These are phyloP conservation scores for Tupiocoris notatus DNA, from an alignment of 2,888 invertebrate genomes.

Conservation along the genomic window DNA sequence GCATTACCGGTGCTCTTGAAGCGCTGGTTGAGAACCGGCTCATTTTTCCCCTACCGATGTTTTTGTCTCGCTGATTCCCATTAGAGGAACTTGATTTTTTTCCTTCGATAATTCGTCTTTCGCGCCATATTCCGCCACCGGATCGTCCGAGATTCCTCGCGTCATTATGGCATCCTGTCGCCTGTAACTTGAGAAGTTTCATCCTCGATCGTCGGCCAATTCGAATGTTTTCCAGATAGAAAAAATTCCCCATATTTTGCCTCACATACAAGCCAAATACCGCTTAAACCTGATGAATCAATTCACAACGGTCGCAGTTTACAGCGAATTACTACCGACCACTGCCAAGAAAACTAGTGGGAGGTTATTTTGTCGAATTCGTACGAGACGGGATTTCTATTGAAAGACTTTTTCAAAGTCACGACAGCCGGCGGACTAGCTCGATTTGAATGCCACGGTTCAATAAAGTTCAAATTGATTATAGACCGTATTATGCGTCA, in stretches of 20 bases:
- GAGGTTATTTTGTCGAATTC: too few species aligned
- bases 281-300: too few species aligned
- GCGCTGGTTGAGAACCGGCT: not conserved
- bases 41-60: not conserved
- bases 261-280: too few species aligned
- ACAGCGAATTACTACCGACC: too few species aligned
- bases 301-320: too few species aligned
- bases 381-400: too few species aligned
- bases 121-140: not conserved
- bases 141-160: not conserved
- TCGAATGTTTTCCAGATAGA: too few species aligned
- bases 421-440: not conserved
- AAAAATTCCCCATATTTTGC: too few species aligned
- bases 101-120: not conserved
- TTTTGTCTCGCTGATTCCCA: not conserved
- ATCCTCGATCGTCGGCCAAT: too few species aligned
- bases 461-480: constrained; percentile 7
- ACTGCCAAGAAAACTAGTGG: too few species aligned
- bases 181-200: too few species aligned
- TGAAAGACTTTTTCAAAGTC: not conserved
- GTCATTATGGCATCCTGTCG: not conserved
- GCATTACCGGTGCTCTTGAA: not conserved
- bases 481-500: too few species aligned
- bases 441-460: not conserved
- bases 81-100: not conserved